Evolutionary conservation across 2,888 invertebrate genomes (phyloP), one percentile per base, ranked within the genome.

Genomic region (Drosophila barbarae): DNA sequence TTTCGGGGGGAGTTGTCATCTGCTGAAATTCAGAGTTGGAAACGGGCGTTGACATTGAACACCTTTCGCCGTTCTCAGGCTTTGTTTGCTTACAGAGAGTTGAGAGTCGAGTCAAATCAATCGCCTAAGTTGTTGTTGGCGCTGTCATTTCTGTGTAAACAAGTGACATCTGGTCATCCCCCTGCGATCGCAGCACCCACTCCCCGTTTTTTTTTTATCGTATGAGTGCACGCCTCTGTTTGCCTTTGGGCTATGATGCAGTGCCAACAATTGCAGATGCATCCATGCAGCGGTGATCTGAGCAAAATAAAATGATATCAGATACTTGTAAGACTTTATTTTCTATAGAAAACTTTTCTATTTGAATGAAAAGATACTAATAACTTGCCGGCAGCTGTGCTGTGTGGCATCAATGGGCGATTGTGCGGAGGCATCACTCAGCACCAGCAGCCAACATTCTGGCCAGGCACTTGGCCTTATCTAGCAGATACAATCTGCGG

Each of bases 91-190:
- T 39, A 15, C 28, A 13, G 50, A 55, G 65, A 66, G 55, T 61
- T 7, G 26, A 26, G 26, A 26, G 26, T 26, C 26, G 32, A 36
- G 55, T 51, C 36, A 30, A 63, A 63, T 56, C 65, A 65, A 52
- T 68, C 51, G 38, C 49, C 36, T 50, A 50, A 60, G 50, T 54
- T 65, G 53, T 52, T 73, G 51, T 63, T 59, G 60, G 26, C 54
- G 64, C 42, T 61, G 61, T 46, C 54, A 59, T 54, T 50, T 52
- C 36, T 68, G 69, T 59, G 85, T 72, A 83, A 84, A 81, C 80
- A 81, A 81, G 68, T 83, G 80, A 81, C 85, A 81, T 81, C 80
- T 81, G 80, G 77, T 63, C 61, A 61, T 46, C 38, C 36, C 32
- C 8, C 10, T 38, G 15, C 28, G 28, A 44, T 28, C 12, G 10